phyloP scores from a whole-genome alignment of 64 coral and sea anemone species.

The Exaiptasia diaphana region DNA sequence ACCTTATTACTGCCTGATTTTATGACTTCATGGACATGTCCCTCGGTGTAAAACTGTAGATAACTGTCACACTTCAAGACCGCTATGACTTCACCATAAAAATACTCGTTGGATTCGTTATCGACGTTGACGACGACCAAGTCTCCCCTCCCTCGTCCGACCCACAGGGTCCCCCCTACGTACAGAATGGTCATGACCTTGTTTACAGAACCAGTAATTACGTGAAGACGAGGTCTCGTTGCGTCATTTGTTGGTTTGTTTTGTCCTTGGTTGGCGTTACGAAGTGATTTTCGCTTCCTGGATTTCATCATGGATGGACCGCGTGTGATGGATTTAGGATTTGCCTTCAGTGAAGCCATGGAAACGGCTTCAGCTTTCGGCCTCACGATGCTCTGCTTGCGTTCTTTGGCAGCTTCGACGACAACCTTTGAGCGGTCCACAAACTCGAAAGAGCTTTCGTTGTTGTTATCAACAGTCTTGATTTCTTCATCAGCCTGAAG shows the following conservation, averaged over 20 bases:
- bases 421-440: slow-evolving; percentile 3
- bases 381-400: background rate
- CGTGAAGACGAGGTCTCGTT: slow-evolving; percentile 15
- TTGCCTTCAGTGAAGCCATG: slow-evolving; percentile 13
- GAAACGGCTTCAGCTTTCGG: background rate
- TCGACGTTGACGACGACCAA: slow-evolving; percentile 74
- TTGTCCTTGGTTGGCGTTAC: background rate
- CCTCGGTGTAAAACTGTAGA: slow-evolving; percentile 55
- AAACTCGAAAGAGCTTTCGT: slow-evolving; percentile 21
- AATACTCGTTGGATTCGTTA: slow-evolving; percentile 10
- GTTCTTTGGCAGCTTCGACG: background rate
- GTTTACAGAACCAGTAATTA: slow-evolving; percentile 47
- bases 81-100: slow-evolving; percentile 65
- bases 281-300: slow-evolving; percentile 22
- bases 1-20: slow-evolving; percentile 75
- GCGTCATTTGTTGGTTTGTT: background rate
- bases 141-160: slow-evolving; percentile 69
- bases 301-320: slow-evolving; percentile 51
- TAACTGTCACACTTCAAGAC: slow-evolving; percentile 69
- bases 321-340: background rate
- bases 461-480: background rate
- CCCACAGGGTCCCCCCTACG: slow-evolving; percentile 67
- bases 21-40: slow-evolving; percentile 76
- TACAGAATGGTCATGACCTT: slow-evolving; percentile 39
- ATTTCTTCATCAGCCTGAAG: background rate